These are phyloP conservation scores for Euura saliciscinereae DNA, from an alignment of 1,140 invertebrate species.

Conservation along the genomic window DNA sequence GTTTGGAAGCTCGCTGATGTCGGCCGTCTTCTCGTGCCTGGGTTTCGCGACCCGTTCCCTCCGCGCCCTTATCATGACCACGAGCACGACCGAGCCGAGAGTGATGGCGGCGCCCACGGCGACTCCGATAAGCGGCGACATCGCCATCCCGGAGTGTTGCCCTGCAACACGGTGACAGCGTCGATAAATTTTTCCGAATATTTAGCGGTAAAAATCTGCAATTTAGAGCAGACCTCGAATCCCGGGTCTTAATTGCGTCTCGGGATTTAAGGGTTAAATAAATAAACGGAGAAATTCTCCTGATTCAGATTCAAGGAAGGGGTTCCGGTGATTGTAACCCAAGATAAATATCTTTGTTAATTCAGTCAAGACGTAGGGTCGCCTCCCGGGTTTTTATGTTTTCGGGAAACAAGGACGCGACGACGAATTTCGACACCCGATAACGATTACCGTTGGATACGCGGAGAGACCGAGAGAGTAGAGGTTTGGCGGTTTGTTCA, in stretches of 20 bases:
- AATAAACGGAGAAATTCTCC: background rate
- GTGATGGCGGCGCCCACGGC: constrained; percentile 62
- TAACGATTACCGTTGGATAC: no score
- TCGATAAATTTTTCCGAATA: no score
- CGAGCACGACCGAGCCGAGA: constrained; percentile 60
- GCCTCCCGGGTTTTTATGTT: background rate
- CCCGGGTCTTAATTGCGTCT: no score
- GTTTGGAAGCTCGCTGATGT: constrained; percentile 53
- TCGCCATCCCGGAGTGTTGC: constrained; percentile 59
- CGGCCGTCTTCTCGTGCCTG: constrained; percentile 55
- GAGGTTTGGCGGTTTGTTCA: no score
- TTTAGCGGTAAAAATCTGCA: no score
- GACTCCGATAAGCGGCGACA: constrained; percentile 64
- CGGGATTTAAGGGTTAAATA: no score
- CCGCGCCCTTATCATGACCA: constrained; percentile 59
- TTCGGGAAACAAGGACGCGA: background rate
- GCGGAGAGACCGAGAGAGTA: no score
- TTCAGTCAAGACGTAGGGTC: constrained; percentile 20
- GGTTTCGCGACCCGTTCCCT: constrained; percentile 51
- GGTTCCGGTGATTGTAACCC: constrained; percentile 35
- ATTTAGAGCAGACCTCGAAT: no score
- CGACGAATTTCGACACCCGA: no score
- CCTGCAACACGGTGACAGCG: constrained; percentile 45
- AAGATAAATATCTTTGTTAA: constrained; percentile 44
- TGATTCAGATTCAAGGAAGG: constrained; percentile 35